Percentiles rank a stretch among this genome's conserved stretches.
phyloP scores from a whole-genome alignment of 2,888 invertebrate genomes.

The Conchocele bisecta region DNA sequence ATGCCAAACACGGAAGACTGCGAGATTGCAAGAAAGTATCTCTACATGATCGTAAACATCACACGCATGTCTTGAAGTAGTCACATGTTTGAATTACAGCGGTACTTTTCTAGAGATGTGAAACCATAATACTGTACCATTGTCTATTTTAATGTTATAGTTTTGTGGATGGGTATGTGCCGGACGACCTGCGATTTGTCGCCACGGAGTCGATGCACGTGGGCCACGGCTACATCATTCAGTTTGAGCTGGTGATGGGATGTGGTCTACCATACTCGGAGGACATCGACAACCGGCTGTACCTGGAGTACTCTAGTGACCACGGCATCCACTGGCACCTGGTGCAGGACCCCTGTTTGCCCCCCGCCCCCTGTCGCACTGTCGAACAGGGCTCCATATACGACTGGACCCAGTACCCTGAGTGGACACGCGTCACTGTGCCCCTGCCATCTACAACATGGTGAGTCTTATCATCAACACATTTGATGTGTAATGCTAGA shows the following conservation, averaged over 20 bases:
- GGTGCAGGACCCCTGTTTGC: conserved; percentile 80
- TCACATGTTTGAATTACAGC: no score
- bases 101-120: background rate
- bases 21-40: no score
- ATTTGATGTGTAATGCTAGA: no score
- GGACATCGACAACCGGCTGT: conserved; percentile 70
- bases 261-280: conserved; percentile 77
- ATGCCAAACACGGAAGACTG: no score
- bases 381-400: conserved; percentile 81
- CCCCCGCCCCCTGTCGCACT: conserved; percentile 77
- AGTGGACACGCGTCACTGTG: conserved; percentile 82
- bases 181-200: conserved; percentile 73
- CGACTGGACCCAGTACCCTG: conserved; percentile 77
- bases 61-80: no score
- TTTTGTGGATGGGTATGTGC: conserved; percentile 64
- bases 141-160: conserved; percentile 44
- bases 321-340: conserved; percentile 82
- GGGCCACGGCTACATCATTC: conserved; percentile 82
- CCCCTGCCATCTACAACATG: conserved; percentile 80
- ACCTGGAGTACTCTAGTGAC: conserved; percentile 82
- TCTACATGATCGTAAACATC: no score
- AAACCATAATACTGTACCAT: background rate
- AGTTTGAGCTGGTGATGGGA: conserved; percentile 83
- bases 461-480: no score
- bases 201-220: conserved; percentile 81